Percentiles rank a stretch among this genome's conserved stretches.
phyloP scores from a whole-genome alignment of 2,113 vertebrate genomes.

The Mastomys coucha region DNA sequence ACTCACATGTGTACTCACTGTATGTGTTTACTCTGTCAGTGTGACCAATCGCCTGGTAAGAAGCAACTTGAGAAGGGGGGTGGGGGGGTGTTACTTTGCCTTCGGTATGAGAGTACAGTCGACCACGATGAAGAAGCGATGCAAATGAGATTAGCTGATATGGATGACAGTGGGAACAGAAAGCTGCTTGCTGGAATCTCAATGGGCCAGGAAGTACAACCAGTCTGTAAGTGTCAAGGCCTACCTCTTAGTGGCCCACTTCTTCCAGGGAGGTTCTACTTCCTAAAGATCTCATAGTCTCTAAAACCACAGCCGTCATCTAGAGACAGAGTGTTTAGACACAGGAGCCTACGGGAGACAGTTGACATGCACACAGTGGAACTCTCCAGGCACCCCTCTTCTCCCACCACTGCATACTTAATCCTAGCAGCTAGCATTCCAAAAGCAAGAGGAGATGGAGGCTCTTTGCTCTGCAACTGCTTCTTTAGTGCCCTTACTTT shows the following conservation, averaged over 20 bases:
- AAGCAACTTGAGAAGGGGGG: background rate
- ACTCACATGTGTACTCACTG: background rate
- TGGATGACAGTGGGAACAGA: too few species aligned
- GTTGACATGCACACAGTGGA: too few species aligned
- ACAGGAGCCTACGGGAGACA: background rate
- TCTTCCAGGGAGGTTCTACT: background rate
- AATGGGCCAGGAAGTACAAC: background rate
- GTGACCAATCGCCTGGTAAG: background rate
- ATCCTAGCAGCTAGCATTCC: background rate
- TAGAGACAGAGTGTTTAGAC: background rate
- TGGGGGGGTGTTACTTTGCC: background rate
- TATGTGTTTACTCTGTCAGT: background rate
- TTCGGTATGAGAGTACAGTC: background rate
- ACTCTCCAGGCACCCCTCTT: background rate
- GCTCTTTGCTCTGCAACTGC: background rate
- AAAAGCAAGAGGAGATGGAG: background rate
- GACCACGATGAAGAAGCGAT: background rate
- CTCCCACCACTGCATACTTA: accelerated
- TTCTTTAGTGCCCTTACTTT: background rate
- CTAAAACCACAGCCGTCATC: background rate
- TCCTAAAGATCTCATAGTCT: background rate
- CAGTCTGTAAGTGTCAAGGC: background rate
- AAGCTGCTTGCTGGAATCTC: background rate
- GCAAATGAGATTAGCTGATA: background rate
- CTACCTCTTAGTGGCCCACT: background rate